Evolutionary conservation across 2,888 invertebrate genomes (phyloP).

Genomic region (Catocala nupta): DNA sequence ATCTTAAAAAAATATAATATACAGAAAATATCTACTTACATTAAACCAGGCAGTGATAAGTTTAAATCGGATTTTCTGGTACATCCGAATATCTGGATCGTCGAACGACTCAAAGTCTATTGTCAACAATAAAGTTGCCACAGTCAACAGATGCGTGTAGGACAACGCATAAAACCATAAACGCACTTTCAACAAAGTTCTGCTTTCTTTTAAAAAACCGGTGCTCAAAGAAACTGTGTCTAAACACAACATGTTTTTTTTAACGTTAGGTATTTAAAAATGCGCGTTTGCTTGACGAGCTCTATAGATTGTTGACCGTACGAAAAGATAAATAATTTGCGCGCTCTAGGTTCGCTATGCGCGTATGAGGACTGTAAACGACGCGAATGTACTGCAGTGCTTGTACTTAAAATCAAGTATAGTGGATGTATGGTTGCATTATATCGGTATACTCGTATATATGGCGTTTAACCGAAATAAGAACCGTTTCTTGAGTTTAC

Average conservation of each 20-base stretch:
- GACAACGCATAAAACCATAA: conserved; percentile 62
- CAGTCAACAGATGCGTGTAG: conserved; percentile 59
- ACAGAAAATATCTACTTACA: conserved; percentile 62
- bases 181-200: conserved; percentile 64
- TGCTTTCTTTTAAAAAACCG: conserved; percentile 57
- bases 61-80: conserved; percentile 70
- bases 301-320: neutral
- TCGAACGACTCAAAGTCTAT: conserved; percentile 69
- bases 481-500: neutral
- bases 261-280: conserved; percentile 2
- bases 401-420: conserved; percentile 42
- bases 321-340: conserved; percentile 7
- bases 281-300: neutral
- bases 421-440: conserved; percentile 42
- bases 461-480: conserved; percentile 21
- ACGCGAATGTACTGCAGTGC: conserved; percentile 41
- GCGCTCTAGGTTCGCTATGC: conserved; percentile 18
- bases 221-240: conserved; percentile 45
- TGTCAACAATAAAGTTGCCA: conserved; percentile 59
- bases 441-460: conserved; percentile 39
- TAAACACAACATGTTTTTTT: conserved; percentile 52
- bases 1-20: neutral
- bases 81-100: conserved; percentile 65
- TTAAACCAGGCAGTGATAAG: conserved; percentile 80
- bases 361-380: conserved; percentile 40